Base-by-base conservation (phyloP, 1,140 invertebrate species). In the Lethocerus indicus region DNA sequence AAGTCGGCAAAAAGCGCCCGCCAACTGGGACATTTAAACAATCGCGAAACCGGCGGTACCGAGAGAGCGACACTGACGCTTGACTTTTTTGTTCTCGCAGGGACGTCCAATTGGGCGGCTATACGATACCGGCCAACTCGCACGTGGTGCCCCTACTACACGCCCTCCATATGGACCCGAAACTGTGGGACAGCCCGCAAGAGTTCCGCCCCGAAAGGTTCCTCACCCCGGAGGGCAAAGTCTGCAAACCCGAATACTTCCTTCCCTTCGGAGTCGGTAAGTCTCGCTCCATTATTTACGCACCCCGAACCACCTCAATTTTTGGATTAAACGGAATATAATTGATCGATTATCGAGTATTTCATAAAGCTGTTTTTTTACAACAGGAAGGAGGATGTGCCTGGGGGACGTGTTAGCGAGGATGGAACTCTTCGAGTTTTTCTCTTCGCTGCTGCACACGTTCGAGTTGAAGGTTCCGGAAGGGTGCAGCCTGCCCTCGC, bases 391-490 rank as follows among this genome's bases (percentile, higher is more conserved):
- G 13, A 73, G 91, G n/a, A 89, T 89, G 79, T 95, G 91, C 60
- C 67, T 95, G 6, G 91, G 91, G 3, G 87, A 94, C 58, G 77
- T 83, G 0, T 64, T 95, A 44, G 90, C 90, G 0, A 70, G 81
- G 16, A 88, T 88, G 78, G 90, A 95, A 62, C 67, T 94, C 35
- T 94, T 92, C 64, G 71, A 92, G 29, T 91, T 94, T 67, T 87
- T 94, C 61, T 71, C 84, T 2, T 79, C 76, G 41, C 67, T 94
- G 49, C 71, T 94, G 59, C 87, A 92, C 61, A 77, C 76, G 23
- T 94, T 90, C 60, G 70, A 89, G 53, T 61, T 92, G 1, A 64
- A 68, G 51, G 62, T 80, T 50, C 81, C 83, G 1, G 73, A 75
- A 39, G 83, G 78, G 0, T 74, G 74, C 14, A 66, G 72, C 0